Conservation (phyloP, 2,797 vertebrate species). For the Sebastes itinus region DNA sequence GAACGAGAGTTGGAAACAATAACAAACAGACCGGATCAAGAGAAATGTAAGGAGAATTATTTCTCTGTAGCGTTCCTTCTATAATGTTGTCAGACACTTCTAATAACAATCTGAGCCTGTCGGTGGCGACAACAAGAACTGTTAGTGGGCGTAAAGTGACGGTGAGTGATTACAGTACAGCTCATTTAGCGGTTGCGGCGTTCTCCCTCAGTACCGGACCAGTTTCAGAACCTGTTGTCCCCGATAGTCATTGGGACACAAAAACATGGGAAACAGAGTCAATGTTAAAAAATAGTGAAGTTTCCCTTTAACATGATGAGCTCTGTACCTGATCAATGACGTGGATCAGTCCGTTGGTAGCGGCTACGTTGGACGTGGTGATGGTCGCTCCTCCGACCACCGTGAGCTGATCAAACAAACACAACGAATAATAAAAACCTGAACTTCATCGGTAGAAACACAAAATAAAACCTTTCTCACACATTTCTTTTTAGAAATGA, state of each 20-base stretch:
- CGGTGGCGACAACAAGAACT: too few species aligned
- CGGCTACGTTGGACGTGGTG: conserved; percentile 78
- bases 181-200: too few species aligned
- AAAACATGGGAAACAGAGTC: background rate
- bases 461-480: background rate
- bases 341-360: conserved; percentile 93
- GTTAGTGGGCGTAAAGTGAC: too few species aligned
- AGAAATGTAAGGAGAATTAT: too few species aligned
- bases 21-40: too few species aligned
- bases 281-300: background rate
- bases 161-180: too few species aligned
- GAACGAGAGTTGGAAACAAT: too few species aligned
- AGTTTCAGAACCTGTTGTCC: background rate
- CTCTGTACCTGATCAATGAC: conserved; percentile 87
- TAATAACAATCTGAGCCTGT: too few species aligned
- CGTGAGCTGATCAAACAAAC: conserved; percentile 75
- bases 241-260: background rate
- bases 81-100: too few species aligned
- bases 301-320: background rate
- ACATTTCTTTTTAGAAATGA: background rate
- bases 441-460: background rate
- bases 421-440: background rate
- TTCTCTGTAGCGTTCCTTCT: too few species aligned
- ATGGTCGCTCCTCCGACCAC: conserved; percentile 84
- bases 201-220: too few species aligned